A percentile compares a stretch with the other conserved stretches of the same genome.
Evolutionary conservation across 92 coral and sea anemone genomes (phyloP).

Genomic region (Plumapathes pennacea): DNA sequence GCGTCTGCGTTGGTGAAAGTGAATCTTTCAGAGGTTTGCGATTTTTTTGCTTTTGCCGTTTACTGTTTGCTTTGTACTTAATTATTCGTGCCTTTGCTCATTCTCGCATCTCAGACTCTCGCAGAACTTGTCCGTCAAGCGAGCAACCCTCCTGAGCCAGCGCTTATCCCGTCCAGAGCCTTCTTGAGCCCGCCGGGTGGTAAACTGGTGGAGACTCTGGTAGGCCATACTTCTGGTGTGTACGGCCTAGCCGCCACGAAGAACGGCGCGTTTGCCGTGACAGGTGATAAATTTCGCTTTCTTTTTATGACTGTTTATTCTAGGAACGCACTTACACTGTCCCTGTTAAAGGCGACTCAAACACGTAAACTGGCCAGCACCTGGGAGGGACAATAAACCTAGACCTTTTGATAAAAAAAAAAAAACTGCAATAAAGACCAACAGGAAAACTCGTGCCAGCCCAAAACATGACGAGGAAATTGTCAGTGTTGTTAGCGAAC

Average conservation of each 20-base stretch:
- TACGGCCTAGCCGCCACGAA: conserved; percentile 66
- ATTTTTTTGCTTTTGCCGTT: background rate
- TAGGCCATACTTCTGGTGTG: conserved; percentile 65
- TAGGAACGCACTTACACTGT: too few relatives aligned
- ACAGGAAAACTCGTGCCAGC: too few relatives aligned
- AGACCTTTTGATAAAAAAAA: too few relatives aligned
- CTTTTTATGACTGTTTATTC: too few relatives aligned
- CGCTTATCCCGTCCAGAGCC: conserved; percentile 77
- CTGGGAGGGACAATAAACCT: too few relatives aligned
- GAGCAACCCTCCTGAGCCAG: conserved; percentile 54
- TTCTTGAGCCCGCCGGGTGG: conserved; percentile 91
- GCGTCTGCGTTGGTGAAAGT: too few relatives aligned
- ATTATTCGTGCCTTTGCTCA: background rate
- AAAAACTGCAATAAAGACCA: too few relatives aligned
- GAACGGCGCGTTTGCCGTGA: conserved; percentile 54
- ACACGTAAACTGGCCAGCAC: too few relatives aligned
- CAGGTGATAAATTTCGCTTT: too few relatives aligned
- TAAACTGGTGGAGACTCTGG: conserved; percentile 74
- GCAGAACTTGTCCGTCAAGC: conserved; percentile 53
- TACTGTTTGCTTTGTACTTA: background rate
- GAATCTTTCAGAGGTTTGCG: background rate
- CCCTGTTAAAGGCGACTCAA: too few relatives aligned
- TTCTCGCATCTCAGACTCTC: conserved; percentile 27
- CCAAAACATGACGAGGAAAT: too few relatives aligned
- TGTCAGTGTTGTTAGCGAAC: too few relatives aligned